Evolutionary conservation across 2,797 vertebrate genomes (phyloP).

Genomic region (Pagetopsis macropterus): DNA sequence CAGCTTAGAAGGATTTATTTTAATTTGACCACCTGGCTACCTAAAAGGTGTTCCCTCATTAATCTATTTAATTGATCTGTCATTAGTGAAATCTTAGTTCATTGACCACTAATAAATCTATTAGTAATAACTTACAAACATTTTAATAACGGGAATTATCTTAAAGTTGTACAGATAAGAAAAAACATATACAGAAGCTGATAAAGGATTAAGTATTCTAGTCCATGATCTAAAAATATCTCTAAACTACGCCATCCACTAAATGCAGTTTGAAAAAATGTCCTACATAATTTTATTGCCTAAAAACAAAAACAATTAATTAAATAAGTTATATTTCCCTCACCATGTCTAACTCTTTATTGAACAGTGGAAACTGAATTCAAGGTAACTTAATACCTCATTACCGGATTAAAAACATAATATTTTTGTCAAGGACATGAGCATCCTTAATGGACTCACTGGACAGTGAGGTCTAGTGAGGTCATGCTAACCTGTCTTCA

Average conservation of each 20-base stretch:
- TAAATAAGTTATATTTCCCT: not conserved
- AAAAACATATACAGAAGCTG: not conserved
- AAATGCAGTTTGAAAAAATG: not conserved
- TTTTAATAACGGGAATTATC: not conserved
- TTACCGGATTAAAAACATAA: too few relatives aligned
- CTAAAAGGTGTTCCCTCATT: not conserved
- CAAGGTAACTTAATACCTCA: not conserved
- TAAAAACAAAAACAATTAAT: not conserved
- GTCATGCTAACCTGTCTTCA: constrained; percentile 2
- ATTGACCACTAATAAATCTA: not conserved
- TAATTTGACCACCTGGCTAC: not conserved
- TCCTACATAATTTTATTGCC: not conserved
- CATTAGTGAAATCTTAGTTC: not conserved
- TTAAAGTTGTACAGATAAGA: not conserved
- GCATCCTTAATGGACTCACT: constrained; percentile 4
- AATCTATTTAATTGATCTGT: constrained; percentile 1
- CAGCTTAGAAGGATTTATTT: not conserved
- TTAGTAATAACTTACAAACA: not conserved
- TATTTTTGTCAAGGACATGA: constrained; percentile 6
- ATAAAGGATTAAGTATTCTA: not conserved
- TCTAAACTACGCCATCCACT: not conserved
- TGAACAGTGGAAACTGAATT: not conserved
- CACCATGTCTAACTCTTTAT: not conserved
- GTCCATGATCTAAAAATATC: not conserved
- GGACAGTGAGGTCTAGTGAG: not conserved